Conservation (phyloP, 2,797 vertebrate genomes). For the Pteronotus mesoamericanus region DNA sequence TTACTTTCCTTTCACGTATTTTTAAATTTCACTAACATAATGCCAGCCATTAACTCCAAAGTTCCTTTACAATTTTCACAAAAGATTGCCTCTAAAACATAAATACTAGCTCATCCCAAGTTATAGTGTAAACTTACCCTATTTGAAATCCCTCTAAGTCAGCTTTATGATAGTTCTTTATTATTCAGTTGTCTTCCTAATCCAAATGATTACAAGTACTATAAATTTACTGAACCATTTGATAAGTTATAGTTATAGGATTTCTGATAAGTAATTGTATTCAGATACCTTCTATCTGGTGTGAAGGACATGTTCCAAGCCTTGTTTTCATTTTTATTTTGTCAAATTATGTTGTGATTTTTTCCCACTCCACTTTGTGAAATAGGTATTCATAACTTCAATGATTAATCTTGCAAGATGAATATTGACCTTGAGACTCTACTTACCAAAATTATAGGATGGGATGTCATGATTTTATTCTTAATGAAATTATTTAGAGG, state of each 20-base stretch:
- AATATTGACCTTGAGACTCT: not conserved
- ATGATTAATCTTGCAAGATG: not conserved
- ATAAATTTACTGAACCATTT: not conserved
- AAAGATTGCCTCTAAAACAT: not conserved
- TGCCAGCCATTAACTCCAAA: not conserved
- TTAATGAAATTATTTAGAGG: not conserved
- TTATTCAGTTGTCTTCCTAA: not conserved
- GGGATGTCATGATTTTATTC: not conserved
- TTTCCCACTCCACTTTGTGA: not conserved
- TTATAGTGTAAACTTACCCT: not conserved
- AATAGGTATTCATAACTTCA: not conserved
- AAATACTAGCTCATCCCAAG: not conserved
- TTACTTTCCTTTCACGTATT: not conserved
- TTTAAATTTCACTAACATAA: not conserved
- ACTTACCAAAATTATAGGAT: slow-evolving; percentile 6
- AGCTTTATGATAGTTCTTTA: not conserved
- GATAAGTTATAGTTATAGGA: not conserved
- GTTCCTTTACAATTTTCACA: not conserved
- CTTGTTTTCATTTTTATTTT: slow-evolving; percentile 7
- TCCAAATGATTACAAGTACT: not conserved
- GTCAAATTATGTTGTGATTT: not conserved
- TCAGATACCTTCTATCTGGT: not conserved
- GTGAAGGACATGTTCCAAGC: not conserved
- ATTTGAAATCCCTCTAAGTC: not conserved
- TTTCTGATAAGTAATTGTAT: not conserved